Conservation (phyloP, 2,888 invertebrate genomes). For the Tetragonula carbonaria region DNA sequence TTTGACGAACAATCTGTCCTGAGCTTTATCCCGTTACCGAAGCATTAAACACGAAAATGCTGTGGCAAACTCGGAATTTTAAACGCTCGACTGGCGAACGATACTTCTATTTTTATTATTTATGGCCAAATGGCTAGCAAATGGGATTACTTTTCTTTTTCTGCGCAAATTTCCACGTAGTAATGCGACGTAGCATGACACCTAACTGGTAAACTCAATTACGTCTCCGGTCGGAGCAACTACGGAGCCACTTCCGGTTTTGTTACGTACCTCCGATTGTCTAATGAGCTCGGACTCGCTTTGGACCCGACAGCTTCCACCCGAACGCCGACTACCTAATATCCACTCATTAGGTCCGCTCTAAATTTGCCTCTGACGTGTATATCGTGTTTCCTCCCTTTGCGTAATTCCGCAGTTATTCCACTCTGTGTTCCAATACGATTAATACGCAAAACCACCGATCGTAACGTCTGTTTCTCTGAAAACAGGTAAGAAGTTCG, state of each 20-base stretch:
- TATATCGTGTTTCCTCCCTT: not conserved
- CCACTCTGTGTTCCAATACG: not conserved
- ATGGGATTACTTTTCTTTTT: no score
- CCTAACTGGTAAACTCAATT: not conserved
- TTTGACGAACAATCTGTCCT: not conserved
- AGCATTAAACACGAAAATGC: not conserved
- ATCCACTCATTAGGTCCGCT: conserved; percentile 21
- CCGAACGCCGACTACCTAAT: conserved; percentile 27
- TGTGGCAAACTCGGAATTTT: not conserved
- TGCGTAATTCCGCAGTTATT: not conserved
- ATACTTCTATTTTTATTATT: no score
- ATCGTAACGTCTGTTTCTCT: no score
- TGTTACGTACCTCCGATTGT: conserved; percentile 14
- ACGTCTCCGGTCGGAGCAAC: no score
- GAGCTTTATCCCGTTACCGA: not conserved
- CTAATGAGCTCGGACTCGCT: conserved; percentile 5
- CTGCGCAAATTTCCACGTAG: no score
- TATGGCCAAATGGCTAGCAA: no score
- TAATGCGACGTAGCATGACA: no score
- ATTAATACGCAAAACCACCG: no score
- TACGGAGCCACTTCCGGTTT: not conserved
- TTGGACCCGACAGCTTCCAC: conserved; percentile 31
- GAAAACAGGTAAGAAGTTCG: no score
- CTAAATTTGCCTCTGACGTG: not conserved
- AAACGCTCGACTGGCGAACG: no score